Evolutionary conservation across 2,113 vertebrate genomes (phyloP), one percentile per base, ranked within the genome.

Genomic region (Craseonycteris thonglongyai): DNA sequence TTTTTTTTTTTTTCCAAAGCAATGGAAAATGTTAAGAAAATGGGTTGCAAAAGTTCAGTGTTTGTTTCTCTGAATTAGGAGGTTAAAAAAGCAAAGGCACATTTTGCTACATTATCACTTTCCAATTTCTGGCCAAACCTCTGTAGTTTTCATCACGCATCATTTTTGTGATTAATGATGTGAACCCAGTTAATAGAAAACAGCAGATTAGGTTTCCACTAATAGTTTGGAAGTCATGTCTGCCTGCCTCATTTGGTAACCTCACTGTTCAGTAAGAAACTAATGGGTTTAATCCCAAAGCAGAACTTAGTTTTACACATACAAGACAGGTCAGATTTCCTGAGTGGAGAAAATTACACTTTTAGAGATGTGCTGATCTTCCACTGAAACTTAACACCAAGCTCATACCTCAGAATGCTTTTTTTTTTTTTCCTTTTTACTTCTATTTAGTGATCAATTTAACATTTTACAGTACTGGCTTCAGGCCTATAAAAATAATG

Each of bases 151-250:
- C 85, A 97, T 66, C 92, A 96, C 13, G 35, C 93, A 97, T 95
- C 95, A 95, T 95, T 96, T 96, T 96, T 90, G 94, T 97, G 97
- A 97, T 96, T 97, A 97, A 97, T 96, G 97, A 92, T 56, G 94
- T 96, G 92, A 78, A 93, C 90, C 95, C 85, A 79, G 95, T 92
- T 97, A 97, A 97, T 97, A 96, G 95, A 97, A 97, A 96, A 96
- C 96, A 95, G 96, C 88, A 97, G 93, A 97, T 97, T 96, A 97
- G 81, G 88, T 95, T 97, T 94, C 90, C 88, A 91, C 96, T 97
- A 97, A 96, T 93, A 97, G 97, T 95, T 72, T 90, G 58, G 72
- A 97, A 96, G 95, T 96, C 95, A 91, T 90, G 22, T 94, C 92
- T 92, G 61, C 63, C 90, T 96, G 95, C 88, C 84, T 97, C 97